A percentile compares a stretch with the other conserved stretches of the same genome.
phyloP scores from a whole-genome alignment of 2,113 vertebrate genomes.

The Cyprinodon tularosa region DNA sequence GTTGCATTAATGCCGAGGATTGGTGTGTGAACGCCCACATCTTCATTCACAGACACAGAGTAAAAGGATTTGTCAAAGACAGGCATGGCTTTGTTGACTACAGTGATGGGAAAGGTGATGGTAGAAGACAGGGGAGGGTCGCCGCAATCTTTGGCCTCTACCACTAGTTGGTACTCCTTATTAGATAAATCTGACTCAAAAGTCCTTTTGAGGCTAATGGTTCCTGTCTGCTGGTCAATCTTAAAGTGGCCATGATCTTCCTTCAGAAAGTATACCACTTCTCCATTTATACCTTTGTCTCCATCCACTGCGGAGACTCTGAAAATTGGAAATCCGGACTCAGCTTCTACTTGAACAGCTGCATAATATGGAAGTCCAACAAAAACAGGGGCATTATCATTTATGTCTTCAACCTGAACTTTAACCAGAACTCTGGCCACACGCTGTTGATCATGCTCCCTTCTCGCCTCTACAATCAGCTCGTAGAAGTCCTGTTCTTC shows the following conservation, averaged over 20 bases:
- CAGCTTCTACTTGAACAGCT: constrained; percentile 94
- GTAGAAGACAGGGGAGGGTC: constrained; percentile 85
- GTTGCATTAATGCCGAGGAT: constrained; percentile 94
- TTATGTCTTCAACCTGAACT: constrained; percentile 92
- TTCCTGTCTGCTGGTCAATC: constrained; percentile 87
- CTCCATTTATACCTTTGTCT: constrained; percentile 92
- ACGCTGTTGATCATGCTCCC: constrained; percentile 88
- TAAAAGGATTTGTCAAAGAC: constrained; percentile 97
- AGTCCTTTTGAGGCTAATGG: constrained; percentile 86
- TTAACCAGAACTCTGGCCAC: constrained; percentile 91
- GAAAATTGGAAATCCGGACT: constrained; percentile 89
- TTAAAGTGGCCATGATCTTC: constrained; percentile 95
- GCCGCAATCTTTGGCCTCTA: constrained; percentile 91
- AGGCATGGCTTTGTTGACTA: constrained; percentile 98
- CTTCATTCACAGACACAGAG: constrained; percentile 87
- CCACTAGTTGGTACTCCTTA: constrained; percentile 88
- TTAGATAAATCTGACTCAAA: constrained; percentile 95
- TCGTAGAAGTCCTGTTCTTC: constrained; percentile 95
- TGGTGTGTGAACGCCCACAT: constrained; percentile 88
- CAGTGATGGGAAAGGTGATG: constrained; percentile 90
- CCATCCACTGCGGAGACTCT: constrained; percentile 89
- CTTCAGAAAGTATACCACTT: constrained; percentile 89
- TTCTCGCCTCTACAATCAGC: constrained; percentile 92
- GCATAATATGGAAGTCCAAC: constrained; percentile 96
- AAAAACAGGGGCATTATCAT: constrained; percentile 93